Percentiles rank a stretch among this genome's conserved stretches.
Evolutionary conservation across 1,140 invertebrate genomes (phyloP).

Genomic region (Trichoplusia ni): DNA sequence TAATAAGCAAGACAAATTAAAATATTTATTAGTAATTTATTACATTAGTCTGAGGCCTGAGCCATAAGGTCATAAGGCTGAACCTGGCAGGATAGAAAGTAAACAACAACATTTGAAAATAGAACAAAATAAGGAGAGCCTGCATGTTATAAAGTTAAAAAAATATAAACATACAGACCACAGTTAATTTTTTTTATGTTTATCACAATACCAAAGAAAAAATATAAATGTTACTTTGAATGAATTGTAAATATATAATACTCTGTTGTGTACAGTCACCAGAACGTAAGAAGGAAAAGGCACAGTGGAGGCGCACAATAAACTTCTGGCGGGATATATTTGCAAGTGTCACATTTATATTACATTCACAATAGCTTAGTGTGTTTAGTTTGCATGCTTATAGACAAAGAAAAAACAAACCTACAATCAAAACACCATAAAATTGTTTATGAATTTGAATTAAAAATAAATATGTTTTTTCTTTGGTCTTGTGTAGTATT

Average conservation of each 20-base stretch:
- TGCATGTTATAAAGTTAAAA: too few species aligned
- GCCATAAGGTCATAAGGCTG: too few species aligned
- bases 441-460: neutral
- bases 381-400: conserved; percentile 11
- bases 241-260: too few species aligned
- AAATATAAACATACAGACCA: too few species aligned
- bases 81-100: too few species aligned
- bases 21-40: too few species aligned
- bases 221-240: conserved; percentile 43
- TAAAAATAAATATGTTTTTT: conserved; percentile 11
- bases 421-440: neutral
- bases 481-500: conserved; percentile 30
- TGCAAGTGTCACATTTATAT: conserved; percentile 78
- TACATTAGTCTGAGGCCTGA: too few species aligned
- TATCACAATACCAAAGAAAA: conserved; percentile 65
- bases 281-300: conserved; percentile 77
- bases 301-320: conserved; percentile 80
- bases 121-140: too few species aligned
- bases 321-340: conserved; percentile 82
- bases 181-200: neutral
- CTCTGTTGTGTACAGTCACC: conserved; percentile 74
- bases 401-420: conserved; percentile 68
- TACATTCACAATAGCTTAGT: conserved; percentile 44
- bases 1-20: too few species aligned
- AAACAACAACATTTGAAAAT: too few species aligned